Evolutionary conservation across 1,140 invertebrate species (phyloP).

Genomic region (Drosophila equinoxialis): DNA sequence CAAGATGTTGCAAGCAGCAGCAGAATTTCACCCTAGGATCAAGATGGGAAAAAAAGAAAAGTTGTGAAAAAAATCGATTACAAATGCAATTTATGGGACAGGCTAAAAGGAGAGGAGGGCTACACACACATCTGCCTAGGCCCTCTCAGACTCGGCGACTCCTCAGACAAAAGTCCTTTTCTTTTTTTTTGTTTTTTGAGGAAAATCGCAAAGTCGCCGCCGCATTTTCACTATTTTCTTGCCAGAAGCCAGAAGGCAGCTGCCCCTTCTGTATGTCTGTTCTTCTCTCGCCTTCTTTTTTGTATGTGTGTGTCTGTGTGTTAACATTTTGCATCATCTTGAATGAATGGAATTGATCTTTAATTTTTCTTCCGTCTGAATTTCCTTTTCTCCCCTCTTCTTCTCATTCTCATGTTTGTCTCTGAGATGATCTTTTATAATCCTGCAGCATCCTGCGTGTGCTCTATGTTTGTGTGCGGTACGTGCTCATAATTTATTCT

Average conservation of each 20-base stretch:
- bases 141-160: constrained; percentile 33
- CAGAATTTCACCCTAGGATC: constrained; percentile 31
- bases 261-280: constrained; percentile 22
- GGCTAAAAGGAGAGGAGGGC: constrained; percentile 25
- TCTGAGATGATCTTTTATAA: constrained; percentile 68
- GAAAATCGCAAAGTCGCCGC: constrained; percentile 62
- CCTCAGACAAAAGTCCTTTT: constrained; percentile 7
- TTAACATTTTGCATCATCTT: constrained; percentile 69
- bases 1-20: constrained; percentile 15
- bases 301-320: not conserved
- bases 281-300: not conserved
- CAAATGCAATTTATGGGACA: constrained; percentile 73
- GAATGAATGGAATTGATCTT: constrained; percentile 55
- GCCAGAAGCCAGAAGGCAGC: constrained; percentile 39
- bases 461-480: constrained; percentile 37
- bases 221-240: constrained; percentile 45
- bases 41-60: constrained; percentile 23
- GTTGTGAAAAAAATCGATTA: constrained; percentile 56
- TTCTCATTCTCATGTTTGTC: constrained; percentile 24
- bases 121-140: constrained; percentile 14
- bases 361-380: constrained; percentile 27
- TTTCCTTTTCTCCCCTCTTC: constrained; percentile 17
- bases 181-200: constrained; percentile 30
- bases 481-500: constrained; percentile 75
- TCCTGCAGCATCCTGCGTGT: constrained; percentile 45